phyloP scores from a whole-genome alignment of 2,888 invertebrate genomes.

The Eumerus sabulonum region DNA sequence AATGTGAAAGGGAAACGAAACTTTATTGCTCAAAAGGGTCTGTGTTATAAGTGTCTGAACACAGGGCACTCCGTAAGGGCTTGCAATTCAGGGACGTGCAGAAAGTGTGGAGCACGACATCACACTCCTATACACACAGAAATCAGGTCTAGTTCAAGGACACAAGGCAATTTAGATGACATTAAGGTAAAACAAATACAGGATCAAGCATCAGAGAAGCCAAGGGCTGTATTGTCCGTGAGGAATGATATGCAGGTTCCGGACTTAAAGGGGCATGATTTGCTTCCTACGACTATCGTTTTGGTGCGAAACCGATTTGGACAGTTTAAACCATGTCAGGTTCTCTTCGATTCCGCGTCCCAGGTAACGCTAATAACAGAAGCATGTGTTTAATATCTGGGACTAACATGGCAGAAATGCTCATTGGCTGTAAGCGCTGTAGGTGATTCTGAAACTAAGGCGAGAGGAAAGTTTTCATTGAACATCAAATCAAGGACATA shows the following conservation, averaged over 20 bases:
- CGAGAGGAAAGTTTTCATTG: neutral
- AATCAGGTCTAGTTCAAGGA: neutral
- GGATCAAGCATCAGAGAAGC: neutral
- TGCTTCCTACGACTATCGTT: neutral
- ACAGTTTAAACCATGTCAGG: too few species aligned
- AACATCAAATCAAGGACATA: slow-evolving; percentile 3
- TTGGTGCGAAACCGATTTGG: too few species aligned
- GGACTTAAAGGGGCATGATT: neutral
- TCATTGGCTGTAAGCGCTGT: slow-evolving; percentile 4
- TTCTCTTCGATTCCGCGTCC: too few species aligned
- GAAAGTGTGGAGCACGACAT: too few species aligned
- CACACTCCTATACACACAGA: neutral
- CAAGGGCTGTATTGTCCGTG: neutral
- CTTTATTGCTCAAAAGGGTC: slow-evolving; percentile 7
- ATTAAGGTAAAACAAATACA: neutral
- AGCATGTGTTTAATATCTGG: too few species aligned
- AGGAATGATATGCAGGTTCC: neutral
- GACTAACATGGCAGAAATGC: too few species aligned
- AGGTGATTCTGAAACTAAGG: slow-evolving; percentile 9
- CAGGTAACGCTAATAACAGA: too few species aligned
- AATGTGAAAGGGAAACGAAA: neutral
- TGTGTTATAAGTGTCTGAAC: slow-evolving; percentile 25
- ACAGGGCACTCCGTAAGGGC: slow-evolving; percentile 7
- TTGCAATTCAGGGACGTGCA: slow-evolving; percentile 11
- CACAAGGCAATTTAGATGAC: too few species aligned